phyloP scores from a whole-genome alignment of 2,113 vertebrate genomes.

The Cyphomyrus plagiostoma region DNA sequence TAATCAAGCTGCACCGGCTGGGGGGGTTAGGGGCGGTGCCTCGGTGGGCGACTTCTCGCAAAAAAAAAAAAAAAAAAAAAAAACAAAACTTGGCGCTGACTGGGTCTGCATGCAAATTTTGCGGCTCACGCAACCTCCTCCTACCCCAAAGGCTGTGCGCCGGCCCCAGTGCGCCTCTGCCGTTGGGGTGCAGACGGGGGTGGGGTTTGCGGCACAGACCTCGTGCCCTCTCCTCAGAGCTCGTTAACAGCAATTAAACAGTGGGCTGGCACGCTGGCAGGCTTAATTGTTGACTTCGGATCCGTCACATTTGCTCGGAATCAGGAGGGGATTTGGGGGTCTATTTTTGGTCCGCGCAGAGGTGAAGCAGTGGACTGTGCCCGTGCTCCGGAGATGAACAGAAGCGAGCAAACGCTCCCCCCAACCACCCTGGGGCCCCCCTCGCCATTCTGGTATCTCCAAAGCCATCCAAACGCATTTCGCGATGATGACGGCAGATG shows the following conservation, averaged over 20 bases:
- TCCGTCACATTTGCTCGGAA: constrained; percentile 24
- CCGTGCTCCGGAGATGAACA: constrained; percentile 8
- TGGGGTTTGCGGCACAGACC: constrained; percentile 4
- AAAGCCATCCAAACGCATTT: constrained; percentile 13
- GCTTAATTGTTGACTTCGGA: constrained; percentile 33
- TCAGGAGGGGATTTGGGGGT: not conserved
- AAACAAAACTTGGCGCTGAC: constrained; percentile 23
- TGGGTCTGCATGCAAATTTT: constrained; percentile 37
- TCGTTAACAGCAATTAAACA: constrained; percentile 36
- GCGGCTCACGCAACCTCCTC: not conserved
- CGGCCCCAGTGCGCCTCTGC: not conserved
- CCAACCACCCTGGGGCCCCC: not conserved
- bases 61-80: constrained; percentile 29
- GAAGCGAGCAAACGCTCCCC: not conserved
- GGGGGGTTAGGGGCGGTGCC: constrained; percentile 30
- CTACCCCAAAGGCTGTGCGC: not conserved
- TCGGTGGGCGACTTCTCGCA: not conserved
- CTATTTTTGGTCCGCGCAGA: constrained; percentile 4
- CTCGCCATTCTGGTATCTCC: not conserved
- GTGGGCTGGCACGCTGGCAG: constrained; percentile 28
- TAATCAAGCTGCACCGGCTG: constrained; percentile 50
- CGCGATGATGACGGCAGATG: constrained; percentile 3
- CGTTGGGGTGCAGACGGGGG: not conserved
- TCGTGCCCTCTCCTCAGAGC: constrained; percentile 23
- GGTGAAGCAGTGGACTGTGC: not conserved